A percentile compares a stretch with the other conserved stretches of the same genome.
phyloP scores from a whole-genome alignment of 2,797 vertebrate species.

The Leptodactylus fallax region DNA sequence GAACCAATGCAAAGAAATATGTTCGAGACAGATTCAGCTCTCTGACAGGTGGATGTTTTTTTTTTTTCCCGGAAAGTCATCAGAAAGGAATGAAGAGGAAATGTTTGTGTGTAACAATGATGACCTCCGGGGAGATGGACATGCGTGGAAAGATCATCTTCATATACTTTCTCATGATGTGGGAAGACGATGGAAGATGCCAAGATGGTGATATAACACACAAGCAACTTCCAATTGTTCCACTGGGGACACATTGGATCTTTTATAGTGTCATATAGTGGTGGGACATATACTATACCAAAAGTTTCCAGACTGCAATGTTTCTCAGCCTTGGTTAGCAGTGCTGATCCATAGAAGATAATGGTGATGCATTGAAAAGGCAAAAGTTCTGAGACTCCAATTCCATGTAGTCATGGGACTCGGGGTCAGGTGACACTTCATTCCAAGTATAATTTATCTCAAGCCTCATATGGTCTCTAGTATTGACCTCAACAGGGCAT shows the following conservation, averaged over 20 bases:
- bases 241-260: background rate
- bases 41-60: conserved; percentile 57
- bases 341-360: no score
- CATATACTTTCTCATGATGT: background rate
- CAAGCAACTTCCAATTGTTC: background rate
- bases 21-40: conserved; percentile 62
- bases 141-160: conserved; percentile 10
- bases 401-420: no score
- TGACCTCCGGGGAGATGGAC: conserved; percentile 56
- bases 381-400: no score
- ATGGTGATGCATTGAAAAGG: no score
- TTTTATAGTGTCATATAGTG: no score
- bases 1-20: conserved; percentile 68
- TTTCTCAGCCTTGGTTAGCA: no score
- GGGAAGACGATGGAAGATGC: background rate
- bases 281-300: background rate
- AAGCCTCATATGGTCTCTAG: no score
- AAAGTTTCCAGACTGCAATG: no score
- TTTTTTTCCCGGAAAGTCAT: conserved; percentile 52
- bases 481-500: no score
- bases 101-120: conserved; percentile 69
- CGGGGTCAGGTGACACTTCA: no score
- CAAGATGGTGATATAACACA: background rate
- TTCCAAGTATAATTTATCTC: no score
- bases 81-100: conserved; percentile 70